These are phyloP conservation scores for Oscheius sp. DNA, from an alignment of 1,140 invertebrate species.

Conservation along the genomic window DNA sequence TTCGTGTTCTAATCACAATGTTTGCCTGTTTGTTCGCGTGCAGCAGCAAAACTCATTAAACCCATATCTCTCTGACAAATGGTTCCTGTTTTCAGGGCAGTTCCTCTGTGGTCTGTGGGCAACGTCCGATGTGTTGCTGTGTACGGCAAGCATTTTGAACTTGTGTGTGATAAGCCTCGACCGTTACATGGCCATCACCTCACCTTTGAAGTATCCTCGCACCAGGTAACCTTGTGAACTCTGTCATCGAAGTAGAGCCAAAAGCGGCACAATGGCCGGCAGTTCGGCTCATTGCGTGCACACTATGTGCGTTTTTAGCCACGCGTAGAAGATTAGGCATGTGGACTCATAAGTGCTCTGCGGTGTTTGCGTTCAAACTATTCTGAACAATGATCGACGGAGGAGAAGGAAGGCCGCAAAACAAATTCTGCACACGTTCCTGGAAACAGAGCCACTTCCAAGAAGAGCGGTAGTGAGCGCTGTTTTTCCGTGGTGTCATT, in stretches of 20 bases:
- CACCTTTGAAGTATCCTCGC: constrained; percentile 65
- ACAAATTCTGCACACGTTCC: constrained; percentile 5
- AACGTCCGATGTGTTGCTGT: constrained; percentile 65
- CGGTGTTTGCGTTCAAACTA: not conserved
- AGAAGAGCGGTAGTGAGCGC: no score
- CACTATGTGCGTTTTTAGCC: not conserved
- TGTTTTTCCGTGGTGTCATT: no score
- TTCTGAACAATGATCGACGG: not conserved
- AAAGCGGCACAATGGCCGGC: not conserved
- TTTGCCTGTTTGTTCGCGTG: no score
- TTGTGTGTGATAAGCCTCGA: constrained; percentile 63
- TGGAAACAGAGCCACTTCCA: no score
- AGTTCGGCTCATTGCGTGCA: not conserved
- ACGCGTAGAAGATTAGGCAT: not conserved
- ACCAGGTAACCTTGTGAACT: constrained; percentile 52
- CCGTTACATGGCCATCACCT: constrained; percentile 66
- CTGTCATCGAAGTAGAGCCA: not conserved
- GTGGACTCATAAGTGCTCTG: no score
- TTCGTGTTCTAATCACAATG: no score
- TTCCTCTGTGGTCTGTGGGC: constrained; percentile 65
- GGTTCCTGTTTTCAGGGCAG: constrained; percentile 19
- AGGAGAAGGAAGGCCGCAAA: not conserved
- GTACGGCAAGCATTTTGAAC: constrained; percentile 67
- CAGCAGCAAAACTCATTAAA: no score
- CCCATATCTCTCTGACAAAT: no score